Percentiles rank a stretch among this genome's conserved stretches.
Conservation (phyloP, 2,113 vertebrate species). For the Tympanuchus pallidicinctus region DNA sequence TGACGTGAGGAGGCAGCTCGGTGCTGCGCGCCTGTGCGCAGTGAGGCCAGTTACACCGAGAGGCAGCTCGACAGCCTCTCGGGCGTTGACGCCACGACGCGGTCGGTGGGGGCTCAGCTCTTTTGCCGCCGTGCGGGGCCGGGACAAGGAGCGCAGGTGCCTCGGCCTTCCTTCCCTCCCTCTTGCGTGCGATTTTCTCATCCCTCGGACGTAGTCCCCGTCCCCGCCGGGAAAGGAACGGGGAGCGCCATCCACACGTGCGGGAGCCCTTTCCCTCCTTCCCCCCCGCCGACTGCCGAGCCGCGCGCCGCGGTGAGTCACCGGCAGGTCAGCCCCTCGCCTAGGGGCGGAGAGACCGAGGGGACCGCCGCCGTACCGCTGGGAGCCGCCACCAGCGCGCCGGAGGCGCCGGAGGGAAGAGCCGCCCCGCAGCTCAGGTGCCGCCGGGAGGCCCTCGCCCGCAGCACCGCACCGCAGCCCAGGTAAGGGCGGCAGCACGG, state of each 20-base stretch:
- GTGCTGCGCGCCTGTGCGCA: too few species aligned
- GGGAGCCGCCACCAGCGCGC: slow-evolving; percentile 65
- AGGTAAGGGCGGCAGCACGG: too few species aligned
- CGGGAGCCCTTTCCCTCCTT: not conserved
- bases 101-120: not conserved
- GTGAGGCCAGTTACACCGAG: too few species aligned
- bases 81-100: not conserved
- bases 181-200: not conserved
- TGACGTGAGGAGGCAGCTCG: not conserved
- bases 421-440: slow-evolving; percentile 56
- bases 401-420: slow-evolving; percentile 25
- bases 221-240: not conserved
- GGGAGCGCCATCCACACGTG: not conserved
- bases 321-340: slow-evolving; percentile 62
- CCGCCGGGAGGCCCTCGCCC: not conserved
- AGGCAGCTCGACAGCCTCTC: not conserved
- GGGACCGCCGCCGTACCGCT: slow-evolving; percentile 59
- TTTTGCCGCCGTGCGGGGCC: accelerated
- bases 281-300: not conserved
- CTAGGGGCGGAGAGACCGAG: slow-evolving; percentile 63
- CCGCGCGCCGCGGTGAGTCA: slow-evolving; percentile 56
- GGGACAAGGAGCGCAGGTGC: not conserved
- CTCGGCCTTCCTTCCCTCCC: accelerated
- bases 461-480: too few species aligned
- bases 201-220: not conserved